A percentile compares a stretch with the other conserved stretches of the same genome.
Conservation (phyloP, 2,797 vertebrate species). For the Xiphorhynchus erythropygius region DNA sequence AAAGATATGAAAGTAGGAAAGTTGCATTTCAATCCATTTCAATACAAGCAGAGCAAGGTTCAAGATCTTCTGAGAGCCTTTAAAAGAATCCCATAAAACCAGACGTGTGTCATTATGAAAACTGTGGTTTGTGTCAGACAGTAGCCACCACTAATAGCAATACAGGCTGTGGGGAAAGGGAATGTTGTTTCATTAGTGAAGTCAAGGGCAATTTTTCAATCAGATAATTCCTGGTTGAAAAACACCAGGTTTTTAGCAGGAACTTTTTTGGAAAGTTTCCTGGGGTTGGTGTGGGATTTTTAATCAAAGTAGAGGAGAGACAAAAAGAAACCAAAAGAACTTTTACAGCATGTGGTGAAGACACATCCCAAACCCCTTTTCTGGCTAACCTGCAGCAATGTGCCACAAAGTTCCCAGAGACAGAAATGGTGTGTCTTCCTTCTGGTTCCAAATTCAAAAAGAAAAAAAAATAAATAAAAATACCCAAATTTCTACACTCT, state of each 20-base stretch:
- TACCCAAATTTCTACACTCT: neutral
- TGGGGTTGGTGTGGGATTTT: neutral
- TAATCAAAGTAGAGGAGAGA: neutral
- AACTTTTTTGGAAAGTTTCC: neutral
- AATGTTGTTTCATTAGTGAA: neutral
- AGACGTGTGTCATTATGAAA: neutral
- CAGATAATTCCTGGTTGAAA: neutral
- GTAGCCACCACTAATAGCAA: neutral
- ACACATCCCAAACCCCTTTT: neutral
- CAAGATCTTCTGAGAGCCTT: neutral
- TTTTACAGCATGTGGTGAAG: neutral
- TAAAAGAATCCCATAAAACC: neutral
- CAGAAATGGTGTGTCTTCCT: neutral
- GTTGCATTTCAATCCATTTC: neutral
- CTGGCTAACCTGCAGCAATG: neutral
- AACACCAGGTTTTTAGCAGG: neutral
- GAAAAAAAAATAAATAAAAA: neutral
- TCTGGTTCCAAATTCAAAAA: neutral
- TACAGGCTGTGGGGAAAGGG: neutral
- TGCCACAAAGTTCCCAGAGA: neutral
- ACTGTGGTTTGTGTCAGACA: neutral
- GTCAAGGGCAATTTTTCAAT: neutral
- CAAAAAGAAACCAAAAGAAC: neutral
- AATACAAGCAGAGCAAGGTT: neutral
- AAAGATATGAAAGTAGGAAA: neutral